Base-by-base conservation (phyloP, 2,797 vertebrate species). In the Typhlichthys subterraneus region DNA sequence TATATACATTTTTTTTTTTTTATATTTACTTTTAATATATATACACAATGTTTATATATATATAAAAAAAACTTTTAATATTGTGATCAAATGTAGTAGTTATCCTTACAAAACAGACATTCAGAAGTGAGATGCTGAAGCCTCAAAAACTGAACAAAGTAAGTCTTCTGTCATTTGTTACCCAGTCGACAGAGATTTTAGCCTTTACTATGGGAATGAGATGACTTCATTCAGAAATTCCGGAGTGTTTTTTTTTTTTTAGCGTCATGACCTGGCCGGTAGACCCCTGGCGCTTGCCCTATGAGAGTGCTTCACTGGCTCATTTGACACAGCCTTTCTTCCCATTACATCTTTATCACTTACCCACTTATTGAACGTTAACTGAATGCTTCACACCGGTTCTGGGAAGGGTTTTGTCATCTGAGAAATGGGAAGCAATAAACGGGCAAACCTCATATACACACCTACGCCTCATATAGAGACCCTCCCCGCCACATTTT, bases 291-390 rank as follows among this genome's bases (percentile, higher is more conserved):
- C 83, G 76, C 87, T 85, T 85, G 67, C 70, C 70, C 78, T 69
- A 46, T 81, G 75, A 87, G 77, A 70, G 78, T 64, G 75, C 77
- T 85, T 84, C 70, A 67, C 83, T 77, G 86, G 69, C 86, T 89
- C 89, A 86, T 91, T 89, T 86, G 83, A 90, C 76, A 74, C 79
- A 48, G 84, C 80, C 67, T 80, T 78, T 79, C 80, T 77, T 79
- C 69, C 85, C 83, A 85, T 90, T 87, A 89, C 76, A 76, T 86
- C 81, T 86, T 67, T 58, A 81, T 91, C 83, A 69, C 62, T 73
- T 54, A 29, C 23, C 66, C 70, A 83, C 76, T 80, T 70, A 49
- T 53, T 65, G 70, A 73, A 63, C 83, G 62, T 19, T 81, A 82
- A 76, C 75, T 59, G 66, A 80, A 53, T 52, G 71, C 9, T 71